Percentiles rank a stretch among this genome's conserved stretches.
These are phyloP conservation scores for Anabas testudineus DNA, from an alignment of 2,797 vertebrate genomes.

Conservation along the genomic window DNA sequence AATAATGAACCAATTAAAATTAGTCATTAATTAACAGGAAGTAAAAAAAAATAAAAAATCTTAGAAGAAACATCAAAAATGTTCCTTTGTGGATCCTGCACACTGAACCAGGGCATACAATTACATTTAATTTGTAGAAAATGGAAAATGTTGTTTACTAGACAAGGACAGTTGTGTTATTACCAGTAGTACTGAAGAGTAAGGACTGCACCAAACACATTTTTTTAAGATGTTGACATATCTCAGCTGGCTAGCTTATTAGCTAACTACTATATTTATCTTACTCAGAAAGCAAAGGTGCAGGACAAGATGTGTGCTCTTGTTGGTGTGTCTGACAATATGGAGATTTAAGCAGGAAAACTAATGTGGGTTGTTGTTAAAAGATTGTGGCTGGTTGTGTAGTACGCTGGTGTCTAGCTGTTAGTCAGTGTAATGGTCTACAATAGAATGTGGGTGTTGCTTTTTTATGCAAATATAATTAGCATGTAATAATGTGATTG, in stretches of 20 bases:
- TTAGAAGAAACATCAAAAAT: neutral
- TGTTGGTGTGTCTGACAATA: neutral
- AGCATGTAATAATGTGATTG: neutral
- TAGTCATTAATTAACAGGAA: too few species aligned
- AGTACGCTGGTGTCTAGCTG: neutral
- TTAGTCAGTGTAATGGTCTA: neutral
- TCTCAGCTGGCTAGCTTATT: neutral
- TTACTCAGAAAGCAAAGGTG: neutral
- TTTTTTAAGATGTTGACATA: neutral
- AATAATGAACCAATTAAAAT: too few species aligned
- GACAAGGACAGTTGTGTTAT: neutral
- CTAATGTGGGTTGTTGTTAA: neutral
- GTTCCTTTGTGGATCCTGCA: neutral
- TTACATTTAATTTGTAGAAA: too few species aligned
- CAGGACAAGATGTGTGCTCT: neutral
- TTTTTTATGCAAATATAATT: neutral
- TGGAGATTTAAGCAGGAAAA: neutral
- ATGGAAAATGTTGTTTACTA: neutral
- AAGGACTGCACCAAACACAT: neutral
- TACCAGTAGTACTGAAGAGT: neutral
- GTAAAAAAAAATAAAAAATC: neutral
- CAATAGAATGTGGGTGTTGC: neutral
- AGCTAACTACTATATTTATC: neutral
- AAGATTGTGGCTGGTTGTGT: neutral
- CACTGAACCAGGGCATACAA: too few species aligned